phyloP scores from a whole-genome alignment of 2,888 invertebrate species.

The Empis stercorea region DNA sequence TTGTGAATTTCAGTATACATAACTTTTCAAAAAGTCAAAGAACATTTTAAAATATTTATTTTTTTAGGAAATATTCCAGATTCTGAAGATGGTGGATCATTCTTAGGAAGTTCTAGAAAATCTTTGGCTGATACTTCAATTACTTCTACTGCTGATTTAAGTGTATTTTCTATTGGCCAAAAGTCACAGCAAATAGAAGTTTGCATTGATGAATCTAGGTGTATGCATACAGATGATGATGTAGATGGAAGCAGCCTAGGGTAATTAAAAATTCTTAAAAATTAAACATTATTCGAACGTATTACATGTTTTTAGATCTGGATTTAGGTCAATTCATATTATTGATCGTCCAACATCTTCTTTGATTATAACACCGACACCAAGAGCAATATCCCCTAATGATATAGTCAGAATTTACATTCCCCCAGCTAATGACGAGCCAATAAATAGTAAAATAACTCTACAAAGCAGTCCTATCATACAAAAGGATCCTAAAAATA shows the following conservation, averaged over 20 bases:
- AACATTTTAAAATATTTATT: too few relatives aligned
- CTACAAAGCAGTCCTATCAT: background rate
- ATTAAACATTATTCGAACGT: too few relatives aligned
- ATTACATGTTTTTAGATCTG: too few relatives aligned
- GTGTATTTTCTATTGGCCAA: slow-evolving; percentile 57
- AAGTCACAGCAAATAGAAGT: slow-evolving; percentile 17
- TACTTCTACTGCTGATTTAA: slow-evolving; percentile 70
- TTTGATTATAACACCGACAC: slow-evolving; percentile 17
- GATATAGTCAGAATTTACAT: slow-evolving; percentile 19
- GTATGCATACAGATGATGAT: slow-evolving; percentile 13
- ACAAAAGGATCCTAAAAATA: too few relatives aligned
- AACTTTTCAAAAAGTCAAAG: too few relatives aligned
- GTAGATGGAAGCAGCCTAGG: slow-evolving; percentile 16
- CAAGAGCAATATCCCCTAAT: slow-evolving; percentile 16
- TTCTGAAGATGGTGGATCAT: slow-evolving; percentile 52
- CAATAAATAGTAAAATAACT: background rate
- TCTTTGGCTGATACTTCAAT: slow-evolving; percentile 74
- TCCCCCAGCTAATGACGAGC: slow-evolving; percentile 12
- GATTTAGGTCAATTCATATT: slow-evolving; percentile 15
- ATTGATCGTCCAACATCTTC: slow-evolving; percentile 15
- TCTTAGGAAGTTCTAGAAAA: slow-evolving; percentile 56
- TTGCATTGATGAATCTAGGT: slow-evolving; percentile 14
- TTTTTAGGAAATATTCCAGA: slow-evolving; percentile 4
- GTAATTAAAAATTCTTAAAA: slow-evolving; percentile 10
- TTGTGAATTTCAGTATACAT: too few relatives aligned